These are phyloP conservation scores for Drosophila mercatorum DNA, from an alignment of 2,888 invertebrate genomes.

Conservation along the genomic window DNA sequence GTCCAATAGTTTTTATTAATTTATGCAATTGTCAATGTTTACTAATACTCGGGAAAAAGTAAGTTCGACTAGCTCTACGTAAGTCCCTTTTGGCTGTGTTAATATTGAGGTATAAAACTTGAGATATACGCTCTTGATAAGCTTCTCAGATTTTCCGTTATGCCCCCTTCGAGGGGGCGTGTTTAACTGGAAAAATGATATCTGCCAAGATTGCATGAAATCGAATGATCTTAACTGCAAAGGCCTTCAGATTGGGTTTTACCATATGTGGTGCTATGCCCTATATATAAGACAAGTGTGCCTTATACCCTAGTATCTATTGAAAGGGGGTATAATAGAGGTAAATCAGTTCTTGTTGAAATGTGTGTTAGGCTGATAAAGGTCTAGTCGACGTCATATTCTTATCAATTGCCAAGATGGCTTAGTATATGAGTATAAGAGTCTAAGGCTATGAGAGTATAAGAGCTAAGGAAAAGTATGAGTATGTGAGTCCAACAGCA, in stretches of 20 bases:
- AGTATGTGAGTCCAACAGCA: neutral
- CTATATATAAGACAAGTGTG: neutral
- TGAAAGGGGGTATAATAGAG: neutral
- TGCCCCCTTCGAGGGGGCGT: neutral
- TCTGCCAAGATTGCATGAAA: neutral
- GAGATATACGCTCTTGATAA: neutral
- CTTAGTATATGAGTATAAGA: too few species aligned
- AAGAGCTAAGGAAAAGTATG: neutral
- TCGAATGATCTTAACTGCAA: neutral
- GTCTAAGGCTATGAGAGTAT: neutral
- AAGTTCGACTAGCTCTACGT: too few species aligned
- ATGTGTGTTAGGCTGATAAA: too few species aligned
- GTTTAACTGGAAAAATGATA: neutral
- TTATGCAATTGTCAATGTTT: neutral
- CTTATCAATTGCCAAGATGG: too few species aligned
- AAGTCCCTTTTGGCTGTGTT: too few species aligned
- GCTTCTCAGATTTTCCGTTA: neutral
- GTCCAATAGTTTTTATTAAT: conserved; percentile 15
- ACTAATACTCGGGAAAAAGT: too few species aligned
- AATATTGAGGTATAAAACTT: too few species aligned
- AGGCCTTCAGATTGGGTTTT: neutral
- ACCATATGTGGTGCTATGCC: neutral
- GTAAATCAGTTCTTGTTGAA: neutral
- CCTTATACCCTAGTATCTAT: neutral
- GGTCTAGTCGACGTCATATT: too few species aligned